Conservation (phyloP, 2,113 vertebrate genomes). For the Mirza zaza region DNA sequence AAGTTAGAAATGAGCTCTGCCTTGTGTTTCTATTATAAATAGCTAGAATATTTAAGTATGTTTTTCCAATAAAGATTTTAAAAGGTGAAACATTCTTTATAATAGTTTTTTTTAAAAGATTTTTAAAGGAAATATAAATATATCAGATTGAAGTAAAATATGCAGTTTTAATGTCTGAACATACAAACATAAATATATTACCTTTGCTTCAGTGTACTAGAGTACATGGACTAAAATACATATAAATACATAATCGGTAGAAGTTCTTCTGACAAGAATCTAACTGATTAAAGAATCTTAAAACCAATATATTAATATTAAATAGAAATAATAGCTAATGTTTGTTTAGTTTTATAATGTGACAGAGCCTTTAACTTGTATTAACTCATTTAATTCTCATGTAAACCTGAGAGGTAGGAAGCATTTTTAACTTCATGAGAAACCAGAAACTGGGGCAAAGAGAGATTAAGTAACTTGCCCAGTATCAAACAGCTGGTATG, state of each 20-base stretch:
- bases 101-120: background rate
- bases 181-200: slow-evolving; percentile 4
- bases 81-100: background rate
- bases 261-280: background rate
- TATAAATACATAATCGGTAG: background rate
- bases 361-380: background rate
- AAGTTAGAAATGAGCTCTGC: background rate
- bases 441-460: background rate
- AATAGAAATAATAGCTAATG: background rate
- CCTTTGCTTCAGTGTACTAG: background rate
- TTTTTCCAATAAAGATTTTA: background rate
- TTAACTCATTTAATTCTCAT: background rate
- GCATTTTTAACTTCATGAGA: background rate
- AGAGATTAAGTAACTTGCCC: background rate
- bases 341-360: slow-evolving; percentile 13
- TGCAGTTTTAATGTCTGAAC: background rate
- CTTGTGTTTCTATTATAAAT: slow-evolving; percentile 7
- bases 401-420: background rate
- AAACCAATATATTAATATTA: background rate
- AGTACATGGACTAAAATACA: background rate
- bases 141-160: slow-evolving; percentile 21
- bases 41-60: background rate
- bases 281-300: background rate
- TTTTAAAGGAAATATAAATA: background rate
- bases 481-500: background rate